Evolutionary conservation across 2,888 invertebrate genomes (phyloP), one percentile per base, ranked within the genome.

Genomic region (Bruchidius siliquastri): DNA sequence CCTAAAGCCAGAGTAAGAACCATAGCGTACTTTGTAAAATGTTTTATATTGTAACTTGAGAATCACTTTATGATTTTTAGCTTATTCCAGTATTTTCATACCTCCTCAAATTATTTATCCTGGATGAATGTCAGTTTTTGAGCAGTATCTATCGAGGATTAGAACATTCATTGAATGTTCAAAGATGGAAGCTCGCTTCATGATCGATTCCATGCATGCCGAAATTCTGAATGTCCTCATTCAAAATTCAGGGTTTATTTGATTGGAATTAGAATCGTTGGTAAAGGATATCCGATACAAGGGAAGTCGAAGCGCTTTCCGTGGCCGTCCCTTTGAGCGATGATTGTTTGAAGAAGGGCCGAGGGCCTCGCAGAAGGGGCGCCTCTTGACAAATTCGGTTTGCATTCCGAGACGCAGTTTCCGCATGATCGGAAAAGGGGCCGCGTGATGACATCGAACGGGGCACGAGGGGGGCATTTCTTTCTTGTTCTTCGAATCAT

Each of bases 371-470:
- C 20, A 21, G 21, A 81, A 81, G 81, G 82, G 82, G 80, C 80
- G 81, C 81, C 79, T 81, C 82, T 85, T 85, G 86, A 86, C 85
- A 86, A 85, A 86, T 85, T 85, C 81, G 82, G 85, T 85, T 85
- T 85, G 84, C 86, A 85, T 86, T 86, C 86, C 85, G 80, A 81
- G 82, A 82, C 84, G 84, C 81, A 83, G 80, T 83, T 84, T 84
- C 82, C 85, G 83, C 84, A 78, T 77, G 81, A 79, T 72, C 49
- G 49, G 49, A 49, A 49, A 49, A 13, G 49, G 49, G 49, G 49
- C 49, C 49, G 49, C 49, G 49, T 49, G 49, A 49, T 13, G 49
- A 49, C 49, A 49, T 18, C 49, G 49, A 13, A 13, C 49, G 49
- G 18, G 49, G 18, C 49, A 13, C 49, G 18, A 49, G 49, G 49